These are phyloP conservation scores for Leucania comma DNA, from an alignment of 2,888 invertebrate species.

Conservation along the genomic window DNA sequence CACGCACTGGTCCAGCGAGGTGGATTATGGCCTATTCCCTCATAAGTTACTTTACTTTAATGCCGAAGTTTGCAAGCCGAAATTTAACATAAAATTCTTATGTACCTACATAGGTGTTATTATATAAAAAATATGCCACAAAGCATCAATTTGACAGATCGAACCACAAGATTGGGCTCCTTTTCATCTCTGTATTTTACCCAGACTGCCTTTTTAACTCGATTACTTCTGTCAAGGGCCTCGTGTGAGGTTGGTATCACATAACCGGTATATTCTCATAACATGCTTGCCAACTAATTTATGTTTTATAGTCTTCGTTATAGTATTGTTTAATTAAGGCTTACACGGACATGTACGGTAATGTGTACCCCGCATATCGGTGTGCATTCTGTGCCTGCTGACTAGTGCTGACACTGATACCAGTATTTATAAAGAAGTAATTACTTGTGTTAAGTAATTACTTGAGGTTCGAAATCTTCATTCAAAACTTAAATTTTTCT, in stretches of 20 bases:
- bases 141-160: background rate
- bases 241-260: background rate
- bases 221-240: background rate
- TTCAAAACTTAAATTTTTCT: no score
- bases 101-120: no score
- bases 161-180: background rate
- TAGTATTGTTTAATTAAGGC: slow-evolving; percentile 38
- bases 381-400: background rate
- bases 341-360: slow-evolving; percentile 3
- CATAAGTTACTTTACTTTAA: no score
- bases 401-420: no score
- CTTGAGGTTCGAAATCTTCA: no score
- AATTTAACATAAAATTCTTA: background rate
- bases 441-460: no score
- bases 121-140: background rate
- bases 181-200: background rate
- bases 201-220: no score
- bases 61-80: no score
- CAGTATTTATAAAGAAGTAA: no score
- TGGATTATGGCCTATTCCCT: no score
- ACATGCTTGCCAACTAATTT: slow-evolving; percentile 2
- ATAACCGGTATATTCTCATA: slow-evolving; percentile 4
- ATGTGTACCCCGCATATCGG: slow-evolving; percentile 1
- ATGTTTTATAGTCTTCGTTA: background rate
- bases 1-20: no score